Conservation (phyloP, 2,797 vertebrate genomes). For the Falco cherrug region DNA sequence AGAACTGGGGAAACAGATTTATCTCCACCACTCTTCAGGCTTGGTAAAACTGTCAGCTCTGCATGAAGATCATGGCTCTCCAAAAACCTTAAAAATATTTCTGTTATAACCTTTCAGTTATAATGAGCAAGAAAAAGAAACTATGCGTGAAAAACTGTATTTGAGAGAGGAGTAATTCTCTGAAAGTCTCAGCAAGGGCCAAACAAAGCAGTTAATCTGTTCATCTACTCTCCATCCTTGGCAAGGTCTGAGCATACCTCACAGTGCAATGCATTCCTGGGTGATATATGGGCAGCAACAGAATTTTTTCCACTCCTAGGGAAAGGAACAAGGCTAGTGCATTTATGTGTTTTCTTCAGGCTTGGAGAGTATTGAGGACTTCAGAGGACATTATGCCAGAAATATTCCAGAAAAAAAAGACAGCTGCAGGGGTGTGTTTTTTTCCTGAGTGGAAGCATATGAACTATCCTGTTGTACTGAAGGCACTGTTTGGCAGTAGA, state of each 20-base stretch:
- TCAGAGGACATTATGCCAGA: not conserved
- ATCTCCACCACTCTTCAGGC: not conserved
- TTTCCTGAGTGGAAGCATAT: not conserved
- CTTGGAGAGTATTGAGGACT: not conserved
- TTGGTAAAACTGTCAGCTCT: not conserved
- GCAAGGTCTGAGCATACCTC: not conserved
- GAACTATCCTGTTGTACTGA: not conserved
- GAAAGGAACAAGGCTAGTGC: not conserved
- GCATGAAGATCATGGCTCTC: not conserved
- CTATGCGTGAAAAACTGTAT: not conserved
- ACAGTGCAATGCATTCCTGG: not conserved
- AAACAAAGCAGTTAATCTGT: not conserved
- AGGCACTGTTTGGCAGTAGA: not conserved
- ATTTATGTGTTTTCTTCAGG: conserved; percentile 11
- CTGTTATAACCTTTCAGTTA: not conserved
- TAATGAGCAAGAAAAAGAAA: not conserved
- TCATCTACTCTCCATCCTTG: not conserved
- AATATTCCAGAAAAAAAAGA: not conserved
- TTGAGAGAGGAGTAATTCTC: not conserved
- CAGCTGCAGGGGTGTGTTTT: accelerated
- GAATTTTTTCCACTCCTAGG: conserved; percentile 44
- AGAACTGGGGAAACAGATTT: not conserved
- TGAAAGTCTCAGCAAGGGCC: not conserved
- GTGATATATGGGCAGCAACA: not conserved
- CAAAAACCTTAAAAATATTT: not conserved